Evolutionary conservation across 1,140 invertebrate genomes (phyloP), one percentile per base, ranked within the genome.

Genomic region (Calliphora vicina): DNA sequence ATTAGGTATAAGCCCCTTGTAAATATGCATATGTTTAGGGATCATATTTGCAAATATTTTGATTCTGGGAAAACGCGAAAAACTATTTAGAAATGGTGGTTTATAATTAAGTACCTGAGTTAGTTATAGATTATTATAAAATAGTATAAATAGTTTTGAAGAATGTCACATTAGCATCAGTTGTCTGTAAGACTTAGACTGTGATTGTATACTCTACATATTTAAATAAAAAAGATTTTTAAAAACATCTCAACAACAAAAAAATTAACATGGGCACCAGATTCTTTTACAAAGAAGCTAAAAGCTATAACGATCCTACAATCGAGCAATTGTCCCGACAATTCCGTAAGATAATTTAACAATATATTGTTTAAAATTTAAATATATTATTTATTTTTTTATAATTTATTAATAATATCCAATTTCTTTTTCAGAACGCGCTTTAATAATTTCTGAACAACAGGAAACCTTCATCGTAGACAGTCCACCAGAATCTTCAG

Each of bases 401-500:
- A 6, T 35, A n/a, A n/a, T n/a, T n/a, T n/a, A n/a, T 35, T 35
- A 35, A 35, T 76, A 43, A n/a, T n/a, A n/a, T n/a, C n/a, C n/a
- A n/a, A n/a, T n/a, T n/a, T n/a, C n/a, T 89, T 78, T 90, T 89
- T 85, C 43, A 89, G 87, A 86, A 85, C 86, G 88, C 81, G 86
- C 88, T 27, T 84, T 90, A 61, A 86, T 88, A 83, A 87, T 90
- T 57, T 85, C 85, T 17, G 87, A 90, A 83, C 86, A 86, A 25
- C 57, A 83, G 8, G 45, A 84, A 20, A 82, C 73, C 78, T 88
- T 85, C 10, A 80, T 86, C 4, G 61, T 25, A 6, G 87, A 90
- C 27, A 92, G 91, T 85, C 91, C 92, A 74, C 91, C 92, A 26
- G 92, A 92, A 72, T 92, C 92, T n/a, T 93, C 93, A 0, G 93